phyloP scores from a whole-genome alignment of 1,140 invertebrate genomes.

The Cepaea nemoralis region DNA sequence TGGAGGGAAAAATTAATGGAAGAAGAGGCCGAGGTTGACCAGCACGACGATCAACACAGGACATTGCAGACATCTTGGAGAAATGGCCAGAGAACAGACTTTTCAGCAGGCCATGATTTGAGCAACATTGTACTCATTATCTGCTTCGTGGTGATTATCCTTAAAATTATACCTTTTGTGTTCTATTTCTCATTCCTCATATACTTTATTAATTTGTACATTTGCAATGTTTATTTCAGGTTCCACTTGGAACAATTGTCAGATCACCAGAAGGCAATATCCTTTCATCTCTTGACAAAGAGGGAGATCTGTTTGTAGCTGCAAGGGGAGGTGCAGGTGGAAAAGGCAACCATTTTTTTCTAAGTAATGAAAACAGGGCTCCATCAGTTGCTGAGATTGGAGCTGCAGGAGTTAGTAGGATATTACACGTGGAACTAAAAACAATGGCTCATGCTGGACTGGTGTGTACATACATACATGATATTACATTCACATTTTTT shows the following conservation, averaged over 20 bases:
- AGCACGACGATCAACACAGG: no score
- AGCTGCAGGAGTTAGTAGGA: conserved; percentile 83
- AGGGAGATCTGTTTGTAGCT: conserved; percentile 89
- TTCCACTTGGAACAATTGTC: conserved; percentile 91
- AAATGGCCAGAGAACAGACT: no score
- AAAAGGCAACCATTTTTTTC: conserved; percentile 93
- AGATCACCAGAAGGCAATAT: conserved; percentile 76
- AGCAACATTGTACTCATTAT: no score
- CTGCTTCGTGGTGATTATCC: no score
- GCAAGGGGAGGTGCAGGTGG: conserved; percentile 95
- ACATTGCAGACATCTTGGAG: no score
- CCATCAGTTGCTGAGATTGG: conserved; percentile 91
- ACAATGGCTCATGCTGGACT: conserved; percentile 95
- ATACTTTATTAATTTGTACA: no score
- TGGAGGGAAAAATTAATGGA: no score
- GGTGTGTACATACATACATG: conserved; percentile 74
- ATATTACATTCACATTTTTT: no score
- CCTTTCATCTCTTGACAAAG: conserved; percentile 80
- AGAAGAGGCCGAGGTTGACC: no score
- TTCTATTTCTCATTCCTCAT: no score
- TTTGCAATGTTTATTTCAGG: conserved; percentile 73
- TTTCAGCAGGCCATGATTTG: no score
- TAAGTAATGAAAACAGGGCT: conserved; percentile 83
- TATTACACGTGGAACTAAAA: conserved; percentile 82
- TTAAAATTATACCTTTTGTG: no score